phyloP scores from a whole-genome alignment of 2,113 vertebrate species.

The Dermatemys mawii region DNA sequence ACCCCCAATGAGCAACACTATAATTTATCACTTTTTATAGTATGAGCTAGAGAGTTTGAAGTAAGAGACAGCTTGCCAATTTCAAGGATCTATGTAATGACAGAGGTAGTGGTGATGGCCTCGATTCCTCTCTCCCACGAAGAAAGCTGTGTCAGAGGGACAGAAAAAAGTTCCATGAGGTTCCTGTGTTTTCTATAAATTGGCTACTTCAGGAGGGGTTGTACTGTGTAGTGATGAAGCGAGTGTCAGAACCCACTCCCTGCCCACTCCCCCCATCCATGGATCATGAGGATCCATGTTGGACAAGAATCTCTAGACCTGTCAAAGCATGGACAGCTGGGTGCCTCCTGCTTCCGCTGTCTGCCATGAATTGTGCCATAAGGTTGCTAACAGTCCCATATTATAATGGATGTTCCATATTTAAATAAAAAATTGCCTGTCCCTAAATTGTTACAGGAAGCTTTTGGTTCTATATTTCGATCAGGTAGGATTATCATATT shows the following conservation, averaged over 20 bases:
- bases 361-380: background rate
- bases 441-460: background rate
- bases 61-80: background rate
- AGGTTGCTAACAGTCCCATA: background rate
- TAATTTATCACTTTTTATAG: accelerated
- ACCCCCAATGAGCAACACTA: background rate
- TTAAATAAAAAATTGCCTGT: background rate
- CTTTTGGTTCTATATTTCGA: background rate
- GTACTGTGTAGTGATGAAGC: background rate
- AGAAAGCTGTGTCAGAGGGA: background rate
- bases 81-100: background rate
- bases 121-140: background rate
- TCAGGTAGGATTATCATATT: too few relatives aligned
- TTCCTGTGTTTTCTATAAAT: background rate
- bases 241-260: background rate
- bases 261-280: background rate
- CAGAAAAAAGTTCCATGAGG: background rate
- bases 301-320: background rate
- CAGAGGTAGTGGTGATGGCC: background rate
- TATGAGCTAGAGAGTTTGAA: accelerated
- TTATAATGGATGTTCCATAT: background rate
- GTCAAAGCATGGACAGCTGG: background rate
- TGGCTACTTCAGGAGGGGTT: background rate
- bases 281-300: background rate
- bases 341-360: background rate